A percentile compares a stretch with the other conserved stretches of the same genome.
Evolutionary conservation across 2,797 vertebrate genomes (phyloP).

Genomic region (Notolabrus celidotus): DNA sequence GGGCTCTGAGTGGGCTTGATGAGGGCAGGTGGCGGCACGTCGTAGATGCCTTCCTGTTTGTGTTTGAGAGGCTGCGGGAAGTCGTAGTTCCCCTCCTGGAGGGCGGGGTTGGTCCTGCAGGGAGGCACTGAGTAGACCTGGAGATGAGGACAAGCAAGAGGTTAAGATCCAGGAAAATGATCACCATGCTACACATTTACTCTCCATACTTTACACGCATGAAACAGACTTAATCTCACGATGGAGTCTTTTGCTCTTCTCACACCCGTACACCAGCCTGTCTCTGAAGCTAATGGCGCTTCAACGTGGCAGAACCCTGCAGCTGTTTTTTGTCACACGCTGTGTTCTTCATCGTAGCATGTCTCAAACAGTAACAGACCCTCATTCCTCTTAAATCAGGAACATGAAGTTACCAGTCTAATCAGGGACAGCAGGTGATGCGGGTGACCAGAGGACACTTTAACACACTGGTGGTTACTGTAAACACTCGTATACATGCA

Average conservation of each 20-base stretch:
- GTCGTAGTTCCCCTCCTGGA: conserved; percentile 89
- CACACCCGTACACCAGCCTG: not conserved
- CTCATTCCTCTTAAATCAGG: not conserved
- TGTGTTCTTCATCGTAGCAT: not conserved
- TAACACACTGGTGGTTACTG: not conserved
- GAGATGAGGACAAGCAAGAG: not conserved
- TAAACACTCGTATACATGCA: not conserved
- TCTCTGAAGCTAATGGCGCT: not conserved
- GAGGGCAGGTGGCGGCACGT: conserved; percentile 87
- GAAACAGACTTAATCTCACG: too few relatives aligned
- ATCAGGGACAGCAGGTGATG: not conserved
- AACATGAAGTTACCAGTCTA: not conserved
- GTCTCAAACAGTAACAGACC: not conserved
- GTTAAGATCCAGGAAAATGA: not conserved
- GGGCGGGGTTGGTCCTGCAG: conserved; percentile 70
- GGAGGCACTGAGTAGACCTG: conserved; percentile 85
- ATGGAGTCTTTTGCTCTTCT: too few relatives aligned
- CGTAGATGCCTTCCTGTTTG: conserved; percentile 91
- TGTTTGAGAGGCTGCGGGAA: conserved; percentile 88
- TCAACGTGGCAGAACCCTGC: not conserved
- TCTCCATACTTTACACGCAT: too few relatives aligned
- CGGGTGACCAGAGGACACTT: not conserved
- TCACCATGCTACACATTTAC: not conserved
- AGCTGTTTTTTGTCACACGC: not conserved
- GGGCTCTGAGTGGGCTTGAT: conserved; percentile 77